Base-by-base conservation (phyloP, 2,113 vertebrate species). In the Anser cygnoides region DNA sequence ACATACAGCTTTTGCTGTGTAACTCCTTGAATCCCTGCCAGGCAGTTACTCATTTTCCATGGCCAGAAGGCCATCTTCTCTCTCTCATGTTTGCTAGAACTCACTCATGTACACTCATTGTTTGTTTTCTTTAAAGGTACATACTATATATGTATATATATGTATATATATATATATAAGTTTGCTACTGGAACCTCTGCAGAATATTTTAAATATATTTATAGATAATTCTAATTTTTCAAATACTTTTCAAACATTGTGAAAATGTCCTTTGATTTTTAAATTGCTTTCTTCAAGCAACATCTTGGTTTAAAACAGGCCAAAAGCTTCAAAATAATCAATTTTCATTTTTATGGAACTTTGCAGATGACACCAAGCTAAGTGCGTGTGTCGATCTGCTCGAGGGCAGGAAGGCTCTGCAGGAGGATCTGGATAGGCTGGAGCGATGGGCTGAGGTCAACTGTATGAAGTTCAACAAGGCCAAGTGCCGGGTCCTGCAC, bases 291-390 rank as follows among this genome's bases (percentile, higher is more conserved):
- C 3, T 70, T 93, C 20, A 52, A 70, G 54, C 23, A 54, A 18
- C 8, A 35, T 92, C 73, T 33, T 61, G 84, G 28, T 77, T 95
- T 95, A 93, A 77, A 93, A 49, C 43, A 88, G 49, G 6, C 7
- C 11, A 82, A 93, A 87, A 4, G 6, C 13, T 93, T 92, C 35
- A 55, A 74, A 62, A 78, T 54, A 79, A 77, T 78, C 20, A 35
- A 80, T 90, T 96, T 93, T 93, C 1, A 43, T 28, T 55, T 72
- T 87, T 85, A 89, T 92, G 29, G 55, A 92, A 80, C 39, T 92
- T n/a, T n/a, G n/a, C n/a, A n/a, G n/a, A n/a, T n/a, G n/a, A n/a
- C n/a, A n/a, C n/a, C n/a, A n/a, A n/a, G n/a, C n/a, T n/a, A n/a
- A n/a, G n/a, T n/a, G n/a, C n/a, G n/a, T n/a, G n/a, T n/a, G n/a